These are phyloP conservation scores for Callopanchax toddi DNA, from an alignment of 2,113 vertebrate species.

Conservation along the genomic window DNA sequence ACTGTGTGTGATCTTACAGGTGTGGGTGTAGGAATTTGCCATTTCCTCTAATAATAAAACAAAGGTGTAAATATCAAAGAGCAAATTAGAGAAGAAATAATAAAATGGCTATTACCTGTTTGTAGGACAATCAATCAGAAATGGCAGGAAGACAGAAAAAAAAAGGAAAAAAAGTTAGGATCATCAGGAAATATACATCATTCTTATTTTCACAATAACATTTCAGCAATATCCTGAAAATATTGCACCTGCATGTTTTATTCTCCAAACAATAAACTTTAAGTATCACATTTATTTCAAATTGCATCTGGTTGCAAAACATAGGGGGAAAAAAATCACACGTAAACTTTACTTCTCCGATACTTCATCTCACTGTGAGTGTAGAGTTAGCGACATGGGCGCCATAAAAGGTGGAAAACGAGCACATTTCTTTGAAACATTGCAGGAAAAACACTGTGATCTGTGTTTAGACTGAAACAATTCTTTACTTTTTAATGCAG, in stretches of 20 bases:
- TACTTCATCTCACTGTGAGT: slow-evolving; percentile 31
- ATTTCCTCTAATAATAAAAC: slow-evolving; percentile 7
- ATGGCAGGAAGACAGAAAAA: slow-evolving; percentile 14
- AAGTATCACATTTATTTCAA: neutral
- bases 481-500: slow-evolving; percentile 17
- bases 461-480: neutral
- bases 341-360: neutral
- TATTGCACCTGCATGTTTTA: neutral
- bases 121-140: neutral
- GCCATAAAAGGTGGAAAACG: slow-evolving; percentile 14
- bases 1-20: slow-evolving; percentile 14
- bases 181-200: too few species aligned
- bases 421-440: slow-evolving; percentile 1
- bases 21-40: slow-evolving; percentile 10
- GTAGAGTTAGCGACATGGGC: neutral
- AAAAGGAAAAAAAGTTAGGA: slow-evolving; percentile 20
- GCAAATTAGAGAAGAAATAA: slow-evolving; percentile 1
- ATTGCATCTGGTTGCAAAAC: slow-evolving; percentile 2
- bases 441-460: neutral
- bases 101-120: slow-evolving; percentile 63
- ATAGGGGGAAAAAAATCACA: slow-evolving; percentile 18
- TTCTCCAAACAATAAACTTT: neutral
- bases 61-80: neutral
- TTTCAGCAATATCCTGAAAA: neutral
- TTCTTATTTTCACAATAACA: too few species aligned